Evolutionary conservation across 2,888 invertebrate genomes (phyloP).

Genomic region (Ennomos quercinarius): DNA sequence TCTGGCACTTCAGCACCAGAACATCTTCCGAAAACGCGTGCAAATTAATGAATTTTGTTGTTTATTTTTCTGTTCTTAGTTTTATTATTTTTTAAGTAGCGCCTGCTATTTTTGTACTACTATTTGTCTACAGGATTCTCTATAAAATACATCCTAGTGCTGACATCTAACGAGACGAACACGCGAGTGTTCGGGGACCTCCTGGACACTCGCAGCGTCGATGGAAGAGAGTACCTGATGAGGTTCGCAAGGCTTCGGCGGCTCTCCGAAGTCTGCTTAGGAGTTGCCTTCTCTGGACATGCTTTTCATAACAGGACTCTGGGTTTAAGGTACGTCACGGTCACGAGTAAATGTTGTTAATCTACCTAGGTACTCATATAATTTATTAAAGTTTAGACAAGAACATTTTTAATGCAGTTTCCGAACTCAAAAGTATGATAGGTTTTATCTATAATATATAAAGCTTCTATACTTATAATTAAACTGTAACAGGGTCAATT

Average conservation of each 20-base stretch:
- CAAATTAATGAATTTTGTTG: no score
- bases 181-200: conserved; percentile 70
- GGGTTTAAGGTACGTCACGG: conserved; percentile 76
- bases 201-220: conserved; percentile 52
- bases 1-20: no score
- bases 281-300: conserved; percentile 81
- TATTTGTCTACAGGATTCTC: conserved; percentile 66
- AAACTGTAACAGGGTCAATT: no score
- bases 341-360: no score
- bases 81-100: background rate
- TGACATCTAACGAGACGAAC: conserved; percentile 72
- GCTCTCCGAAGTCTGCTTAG: conserved; percentile 80
- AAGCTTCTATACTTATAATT: no score
- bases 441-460: no score
- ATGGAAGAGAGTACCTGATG: conserved; percentile 73
- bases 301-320: conserved; percentile 78
- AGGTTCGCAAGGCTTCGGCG: conserved; percentile 71
- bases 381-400: no score
- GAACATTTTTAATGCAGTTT: no score
- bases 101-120: background rate
- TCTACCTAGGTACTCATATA: no score
- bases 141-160: conserved; percentile 78
- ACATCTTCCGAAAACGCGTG: no score
- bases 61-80: no score
- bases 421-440: no score